Evolutionary conservation across 2,797 vertebrate genomes (phyloP).

Genomic region (Caiman crocodilus): DNA sequence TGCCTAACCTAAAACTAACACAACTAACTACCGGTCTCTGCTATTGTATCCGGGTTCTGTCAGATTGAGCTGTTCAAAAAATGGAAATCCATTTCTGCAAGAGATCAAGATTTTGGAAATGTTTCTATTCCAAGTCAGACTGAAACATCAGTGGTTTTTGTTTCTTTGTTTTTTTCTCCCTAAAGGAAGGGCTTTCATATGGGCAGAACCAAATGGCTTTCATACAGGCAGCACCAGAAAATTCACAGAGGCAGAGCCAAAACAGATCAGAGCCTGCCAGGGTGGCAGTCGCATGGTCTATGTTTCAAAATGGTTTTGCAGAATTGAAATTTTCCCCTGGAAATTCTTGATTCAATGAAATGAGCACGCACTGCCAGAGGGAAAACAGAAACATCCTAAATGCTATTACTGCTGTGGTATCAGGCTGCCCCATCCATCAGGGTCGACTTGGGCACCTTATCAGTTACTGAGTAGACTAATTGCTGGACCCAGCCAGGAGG

Average conservation of each 20-base stretch:
- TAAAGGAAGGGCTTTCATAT: too few species aligned
- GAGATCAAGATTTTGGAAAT: neutral
- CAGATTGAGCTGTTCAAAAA: conserved; percentile 34
- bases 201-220: too few species aligned
- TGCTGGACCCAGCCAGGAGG: neutral
- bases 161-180: neutral
- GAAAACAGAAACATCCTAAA: too few species aligned
- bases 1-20: conserved; percentile 7
- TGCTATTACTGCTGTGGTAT: neutral
- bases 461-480: accelerated
- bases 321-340: neutral
- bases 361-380: neutral
- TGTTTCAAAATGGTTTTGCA: neutral
- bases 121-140: neutral
- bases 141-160: accelerated
- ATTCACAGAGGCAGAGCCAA: neutral
- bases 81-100: conserved; percentile 7
- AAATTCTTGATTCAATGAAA: accelerated
- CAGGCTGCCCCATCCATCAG: neutral
- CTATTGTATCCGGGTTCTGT: conserved; percentile 50
- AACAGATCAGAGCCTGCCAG: conserved; percentile 45
- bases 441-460: neutral
- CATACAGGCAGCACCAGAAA: too few species aligned
- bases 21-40: neutral
- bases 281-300: conserved; percentile 55